Evolutionary conservation across 2,113 vertebrate species (phyloP), one percentile per base, ranked within the genome.

Genomic region (Polypterus bichir): DNA sequence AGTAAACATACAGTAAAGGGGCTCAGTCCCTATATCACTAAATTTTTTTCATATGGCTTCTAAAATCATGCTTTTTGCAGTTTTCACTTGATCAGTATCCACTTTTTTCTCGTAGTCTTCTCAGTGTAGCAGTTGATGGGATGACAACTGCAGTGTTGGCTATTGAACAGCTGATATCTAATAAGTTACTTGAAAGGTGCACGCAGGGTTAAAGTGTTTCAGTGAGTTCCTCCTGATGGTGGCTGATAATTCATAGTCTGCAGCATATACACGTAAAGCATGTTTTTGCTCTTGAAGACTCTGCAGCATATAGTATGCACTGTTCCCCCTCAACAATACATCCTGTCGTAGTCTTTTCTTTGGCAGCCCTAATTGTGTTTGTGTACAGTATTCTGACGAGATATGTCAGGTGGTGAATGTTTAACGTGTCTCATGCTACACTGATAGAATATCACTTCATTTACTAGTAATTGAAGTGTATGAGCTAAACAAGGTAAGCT

Each of bases 181-280:
- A 65, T 59, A 45, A 64, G 48, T 51, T 71, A 52, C 59, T 68
- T 57, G 66, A 64, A 68, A 47, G 62, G 49, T 11, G 45, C 44
- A 59, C 68, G 49, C 47, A 68, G 61, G 6, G 55, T 4, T 6
- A 58, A 61, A 8, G n/a, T 63, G 51, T 67, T 67, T 66, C 27
- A 54, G 62, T 66, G 11, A 64, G 49, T n/a, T 44, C n/a, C 66
- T 63, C 49, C 48, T 65, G 69, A 57, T 63, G 60, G 63, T 68
- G n/a, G 59, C 61, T 65, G 64, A 57, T 47, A 67, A 8, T 3
- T 45, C 59, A 59, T 56, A 59, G 44, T 66, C 54, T 9, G 59
- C 65, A 11, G 59, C 59, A 61, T 45, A 65, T 11, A 49, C 59
- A 60, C 59, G 48, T 9, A 65, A 47, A 49, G 64, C 6, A 3